Evolutionary conservation across 2,888 invertebrate genomes (phyloP), one percentile per base, ranked within the genome.

Genomic region (Drosophila cracens): DNA sequence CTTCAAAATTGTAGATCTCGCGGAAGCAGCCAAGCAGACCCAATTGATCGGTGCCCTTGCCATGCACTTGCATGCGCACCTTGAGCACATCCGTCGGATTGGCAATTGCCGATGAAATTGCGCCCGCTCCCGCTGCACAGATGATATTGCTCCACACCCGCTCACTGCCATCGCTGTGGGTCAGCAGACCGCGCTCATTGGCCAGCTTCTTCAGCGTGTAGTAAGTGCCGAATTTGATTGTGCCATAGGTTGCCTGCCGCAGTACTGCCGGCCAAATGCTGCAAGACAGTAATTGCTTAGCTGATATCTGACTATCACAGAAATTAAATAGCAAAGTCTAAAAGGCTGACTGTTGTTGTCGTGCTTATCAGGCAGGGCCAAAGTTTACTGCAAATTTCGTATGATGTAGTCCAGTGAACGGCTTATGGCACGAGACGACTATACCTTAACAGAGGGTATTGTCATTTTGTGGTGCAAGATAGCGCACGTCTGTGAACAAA

Each of bases 21-120:
- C 94, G 93, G 93, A 98, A 97, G 86, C 97, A 97, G n/a, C 95
- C 94, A 48, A 96, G 94, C 80, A 99, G 94, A 36, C 95, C 94
- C 54, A 93, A 92, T 79, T 94, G 94, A 84, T 94, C 94, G 66
- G 93, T 89, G n/a, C 95, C 95, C 72, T 93, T 93, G 53, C 95
- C 95, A 69, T 93, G 93, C 13, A 95, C 93, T 95, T 98, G 98
- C 97, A 99, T 97, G 72, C 98, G 95, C 76, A 98, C 98, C 95
- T 99, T 99, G 38, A 99, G 95, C 53, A 99, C 98, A 94, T 99
- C 99, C 0, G 98, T 99, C 18, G 98, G 98, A 94, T 98, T 99
- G 61, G 98, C 98, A 87, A 98, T 97, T n/a, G 98, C 97, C 90
- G 97, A 97, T 59, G 98, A 97, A 40, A 98, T 94, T n/a, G 97